Percentiles rank a stretch among this genome's conserved stretches.
phyloP scores from a whole-genome alignment of 2,113 vertebrate species.

The Heloderma charlesbogerti region DNA sequence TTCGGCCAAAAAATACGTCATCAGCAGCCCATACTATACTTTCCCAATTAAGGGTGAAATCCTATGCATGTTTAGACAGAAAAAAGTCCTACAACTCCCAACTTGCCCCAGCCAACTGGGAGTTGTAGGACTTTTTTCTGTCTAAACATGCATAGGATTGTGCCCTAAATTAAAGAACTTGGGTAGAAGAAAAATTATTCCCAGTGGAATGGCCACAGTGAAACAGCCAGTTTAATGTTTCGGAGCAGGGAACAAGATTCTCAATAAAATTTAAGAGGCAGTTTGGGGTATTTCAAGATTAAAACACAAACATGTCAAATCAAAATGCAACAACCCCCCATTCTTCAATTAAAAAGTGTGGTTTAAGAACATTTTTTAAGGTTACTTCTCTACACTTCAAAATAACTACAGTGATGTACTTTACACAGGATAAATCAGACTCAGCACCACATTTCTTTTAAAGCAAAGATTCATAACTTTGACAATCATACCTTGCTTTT shows the following conservation, averaged over 20 bases:
- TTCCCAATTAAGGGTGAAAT: background rate
- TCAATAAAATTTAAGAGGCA: no score
- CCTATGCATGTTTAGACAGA: no score
- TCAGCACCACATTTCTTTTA: no score
- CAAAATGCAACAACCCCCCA: background rate
- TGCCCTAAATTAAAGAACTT: no score
- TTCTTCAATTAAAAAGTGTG: background rate
- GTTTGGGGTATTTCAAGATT: no score
- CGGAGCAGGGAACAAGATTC: background rate
- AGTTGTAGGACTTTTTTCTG: no score
- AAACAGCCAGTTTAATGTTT: no score
- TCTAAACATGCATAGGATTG: no score
- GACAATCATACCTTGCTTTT: background rate
- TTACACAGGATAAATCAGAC: no score
- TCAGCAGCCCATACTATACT: background rate
- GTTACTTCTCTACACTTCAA: background rate
- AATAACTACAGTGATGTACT: background rate
- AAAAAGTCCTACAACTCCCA: background rate
- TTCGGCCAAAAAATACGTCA: background rate
- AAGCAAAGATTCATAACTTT: background rate
- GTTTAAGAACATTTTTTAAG: background rate
- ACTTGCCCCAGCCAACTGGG: background rate
- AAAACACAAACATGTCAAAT: background rate
- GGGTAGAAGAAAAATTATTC: no score
- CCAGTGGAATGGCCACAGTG: background rate